These are phyloP conservation scores for Pollenia labialis DNA, from an alignment of 2,888 invertebrate species.

Conservation along the genomic window DNA sequence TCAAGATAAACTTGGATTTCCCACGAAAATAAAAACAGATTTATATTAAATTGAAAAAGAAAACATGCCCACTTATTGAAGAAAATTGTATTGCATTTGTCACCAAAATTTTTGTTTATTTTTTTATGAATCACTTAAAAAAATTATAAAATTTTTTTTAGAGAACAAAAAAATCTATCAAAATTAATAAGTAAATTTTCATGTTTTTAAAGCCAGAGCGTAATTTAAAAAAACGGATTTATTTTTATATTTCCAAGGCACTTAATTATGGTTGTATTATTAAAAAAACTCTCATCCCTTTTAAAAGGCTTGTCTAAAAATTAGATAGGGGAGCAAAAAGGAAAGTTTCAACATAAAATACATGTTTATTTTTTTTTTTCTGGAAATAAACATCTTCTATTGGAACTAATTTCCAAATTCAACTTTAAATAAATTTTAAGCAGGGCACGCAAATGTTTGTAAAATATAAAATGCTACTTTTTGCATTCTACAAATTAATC, in stretches of 20 bases:
- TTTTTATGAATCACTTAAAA: conserved; percentile 28
- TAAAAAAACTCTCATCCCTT: no score
- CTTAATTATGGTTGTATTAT: no score
- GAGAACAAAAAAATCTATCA: background rate
- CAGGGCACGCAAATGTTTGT: background rate
- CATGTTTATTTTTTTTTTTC: no score
- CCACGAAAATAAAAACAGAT: conserved; percentile 14
- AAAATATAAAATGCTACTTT: background rate
- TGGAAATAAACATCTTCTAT: no score
- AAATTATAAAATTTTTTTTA: background rate
- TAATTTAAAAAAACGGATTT: background rate
- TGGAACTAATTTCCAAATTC: no score
- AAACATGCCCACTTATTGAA: conserved; percentile 6
- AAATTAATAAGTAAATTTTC: conserved; percentile 1
- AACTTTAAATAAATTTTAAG: background rate
- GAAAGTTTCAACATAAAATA: no score
- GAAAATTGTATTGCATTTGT: conserved; percentile 5
- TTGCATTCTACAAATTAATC: background rate
- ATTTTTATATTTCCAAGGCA: no score
- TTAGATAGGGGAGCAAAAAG: no score
- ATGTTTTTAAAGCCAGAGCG: background rate
- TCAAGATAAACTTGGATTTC: conserved; percentile 29
- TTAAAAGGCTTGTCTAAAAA: no score
- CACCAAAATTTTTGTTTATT: conserved; percentile 3
- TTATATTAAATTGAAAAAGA: conserved; percentile 9